A percentile compares a stretch with the other conserved stretches of the same genome.
Evolutionary conservation across 2,888 invertebrate genomes (phyloP).

Genomic region (Synergus japonicus): DNA sequence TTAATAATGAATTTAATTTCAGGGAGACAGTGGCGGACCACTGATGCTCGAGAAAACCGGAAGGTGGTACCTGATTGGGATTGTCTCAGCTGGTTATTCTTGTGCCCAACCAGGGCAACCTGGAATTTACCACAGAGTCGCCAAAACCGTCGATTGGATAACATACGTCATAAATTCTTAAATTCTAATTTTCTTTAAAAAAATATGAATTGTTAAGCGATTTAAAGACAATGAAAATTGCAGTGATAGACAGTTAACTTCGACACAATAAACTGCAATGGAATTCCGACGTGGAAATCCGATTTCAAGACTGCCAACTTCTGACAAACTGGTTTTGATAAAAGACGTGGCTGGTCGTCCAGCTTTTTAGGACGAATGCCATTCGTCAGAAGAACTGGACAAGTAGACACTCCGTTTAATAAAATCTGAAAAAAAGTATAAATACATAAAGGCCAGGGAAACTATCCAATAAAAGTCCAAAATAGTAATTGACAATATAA

Average conservation of each 20-base stretch:
- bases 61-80: slow-evolving; percentile 93
- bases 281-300: neutral
- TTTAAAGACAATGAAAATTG: neutral
- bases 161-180: slow-evolving; percentile 82
- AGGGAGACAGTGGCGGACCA: slow-evolving; percentile 93
- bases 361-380: too few relatives aligned
- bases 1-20: slow-evolving; percentile 65
- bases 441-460: neutral
- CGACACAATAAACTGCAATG: neutral
- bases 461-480: neutral
- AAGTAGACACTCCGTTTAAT: neutral
- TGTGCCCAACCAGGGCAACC: slow-evolving; percentile 96
- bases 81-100: slow-evolving; percentile 95
- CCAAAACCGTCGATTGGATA: slow-evolving; percentile 96
- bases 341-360: too few relatives aligned
- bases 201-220: slow-evolving; percentile 15
- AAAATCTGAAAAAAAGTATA: neutral
- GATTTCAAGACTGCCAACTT: neutral
- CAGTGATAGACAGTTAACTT: neutral
- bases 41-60: slow-evolving; percentile 92
- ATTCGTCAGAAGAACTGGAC: too few relatives aligned
- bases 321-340: neutral
- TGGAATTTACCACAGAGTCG: slow-evolving; percentile 95
- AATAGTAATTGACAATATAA: neutral
- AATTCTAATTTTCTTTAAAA: slow-evolving; percentile 42